Percentiles rank a stretch among this genome's conserved stretches.
Evolutionary conservation across 2,797 vertebrate species (phyloP).

Genomic region (Gambusia yucatana): DNA sequence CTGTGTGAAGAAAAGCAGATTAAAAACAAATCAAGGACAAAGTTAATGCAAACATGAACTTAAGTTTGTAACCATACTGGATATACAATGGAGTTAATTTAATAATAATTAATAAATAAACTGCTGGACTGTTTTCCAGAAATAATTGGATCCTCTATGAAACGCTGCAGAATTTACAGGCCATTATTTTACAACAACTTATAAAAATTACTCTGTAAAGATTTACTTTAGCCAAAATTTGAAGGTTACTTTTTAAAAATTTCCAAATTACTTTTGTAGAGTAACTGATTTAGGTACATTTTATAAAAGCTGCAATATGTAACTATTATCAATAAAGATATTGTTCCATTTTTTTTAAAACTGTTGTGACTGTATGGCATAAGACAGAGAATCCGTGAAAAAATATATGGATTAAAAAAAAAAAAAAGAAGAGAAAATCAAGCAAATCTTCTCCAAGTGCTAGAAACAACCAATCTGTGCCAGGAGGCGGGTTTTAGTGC

Average conservation of each 20-base stretch:
- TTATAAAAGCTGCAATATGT: neutral
- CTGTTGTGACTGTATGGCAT: too few species aligned
- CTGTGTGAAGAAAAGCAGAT: constrained; percentile 65
- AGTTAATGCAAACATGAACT: neutral
- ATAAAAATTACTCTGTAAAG: neutral
- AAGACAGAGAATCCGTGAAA: too few species aligned
- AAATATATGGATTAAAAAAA: too few species aligned
- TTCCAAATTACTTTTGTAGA: neutral
- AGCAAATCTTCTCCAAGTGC: too few species aligned
- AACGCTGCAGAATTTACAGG: neutral
- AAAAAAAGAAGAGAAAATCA: too few species aligned
- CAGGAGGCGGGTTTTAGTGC: too few species aligned
- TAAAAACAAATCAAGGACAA: neutral
- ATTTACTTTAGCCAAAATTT: neutral
- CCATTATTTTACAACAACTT: neutral
- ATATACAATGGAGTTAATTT: neutral
- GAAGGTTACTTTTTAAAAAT: neutral
- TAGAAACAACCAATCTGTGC: too few species aligned
- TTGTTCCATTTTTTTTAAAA: too few species aligned
- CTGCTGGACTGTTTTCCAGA: neutral
- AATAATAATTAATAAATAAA: accelerated
- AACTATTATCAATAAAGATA: too few species aligned
- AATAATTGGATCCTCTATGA: neutral
- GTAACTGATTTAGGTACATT: neutral
- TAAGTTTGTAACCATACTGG: neutral